Base-by-base conservation (phyloP, 2,797 vertebrate genomes). In the Thripadectes ignobilis region DNA sequence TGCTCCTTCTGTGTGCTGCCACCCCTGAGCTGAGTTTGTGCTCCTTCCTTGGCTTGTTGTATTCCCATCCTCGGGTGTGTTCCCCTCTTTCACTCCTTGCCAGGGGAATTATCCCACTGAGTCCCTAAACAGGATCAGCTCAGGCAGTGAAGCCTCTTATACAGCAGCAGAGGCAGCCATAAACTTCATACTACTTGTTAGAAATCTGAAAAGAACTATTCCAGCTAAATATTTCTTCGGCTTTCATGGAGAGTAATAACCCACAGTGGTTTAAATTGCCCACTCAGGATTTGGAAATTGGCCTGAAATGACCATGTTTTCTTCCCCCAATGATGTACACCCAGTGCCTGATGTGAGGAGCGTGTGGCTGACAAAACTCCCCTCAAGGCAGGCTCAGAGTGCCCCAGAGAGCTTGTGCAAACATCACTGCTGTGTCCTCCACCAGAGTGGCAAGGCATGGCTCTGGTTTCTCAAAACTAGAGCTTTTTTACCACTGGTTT, bases 271-370 rank as follows among this genome's bases (percentile, higher is more conserved):
- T 46, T 45, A 32, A 71, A 63, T 79, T 32, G 55, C 43, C 27
- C 43, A 15, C 20, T 69, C 26, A 7, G 73, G 39, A 71, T 46
- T 15, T 67, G 54, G 73, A 55, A 67, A 23, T 48, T 3, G 29
- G n/a, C 24, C 77, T 71, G 62, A n/a, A 91, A 78, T 69, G 12
- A 9, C 32, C 2, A 0, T 48, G 23, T 58, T 81, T 71, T 71
- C 39, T 78, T 62, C 24, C 29, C 36, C 15, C 34, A 12, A 1
- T 52, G 55, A n/a, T 0, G 75, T 34, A n/a, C 0, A n/a, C 0
- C 0, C 38, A 16, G 26, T n/a, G 39, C 48, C 32, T 71, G 68
- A 59, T 57, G 71, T 75, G 41, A 26, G 11, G 16, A 30, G 26
- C 21, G 2, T 29, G 11, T 65, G 1, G 9, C 7, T 48, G 54